A percentile compares a stretch with the other conserved stretches of the same genome.
Evolutionary conservation across 92 coral and sea anemone species (phyloP).

Genomic region (Phenganax stokvisi): DNA sequence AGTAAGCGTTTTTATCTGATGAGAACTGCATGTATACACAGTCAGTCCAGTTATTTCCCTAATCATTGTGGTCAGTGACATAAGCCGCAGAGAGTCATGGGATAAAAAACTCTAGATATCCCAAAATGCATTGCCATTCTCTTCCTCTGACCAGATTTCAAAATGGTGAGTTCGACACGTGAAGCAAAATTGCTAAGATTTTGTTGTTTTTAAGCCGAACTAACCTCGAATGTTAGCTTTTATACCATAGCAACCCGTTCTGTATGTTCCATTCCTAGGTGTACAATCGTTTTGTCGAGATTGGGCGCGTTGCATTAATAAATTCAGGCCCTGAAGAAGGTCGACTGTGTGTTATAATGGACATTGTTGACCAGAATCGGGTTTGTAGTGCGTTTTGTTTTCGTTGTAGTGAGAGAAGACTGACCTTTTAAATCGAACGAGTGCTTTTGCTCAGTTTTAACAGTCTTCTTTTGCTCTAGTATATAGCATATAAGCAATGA

Average conservation of each 20-base stretch:
- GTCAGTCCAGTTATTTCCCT: too few species aligned
- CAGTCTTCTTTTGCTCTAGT: background rate
- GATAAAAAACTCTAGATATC: background rate
- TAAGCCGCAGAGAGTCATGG: conserved; percentile 15
- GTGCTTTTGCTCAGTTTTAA: background rate
- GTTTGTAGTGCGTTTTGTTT: conserved; percentile 48
- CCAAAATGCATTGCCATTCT: conserved; percentile 16
- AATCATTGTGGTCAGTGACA: background rate
- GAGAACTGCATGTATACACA: too few species aligned
- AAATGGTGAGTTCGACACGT: conserved; percentile 35
- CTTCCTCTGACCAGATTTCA: conserved; percentile 27
- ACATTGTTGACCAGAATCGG: conserved; percentile 93
- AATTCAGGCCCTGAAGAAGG: conserved; percentile 97
- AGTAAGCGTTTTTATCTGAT: too few species aligned
- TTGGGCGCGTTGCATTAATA: conserved; percentile 93
- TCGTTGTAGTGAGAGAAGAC: background rate
- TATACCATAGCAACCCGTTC: background rate
- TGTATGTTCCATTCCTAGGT: conserved; percentile 50
- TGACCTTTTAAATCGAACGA: background rate
- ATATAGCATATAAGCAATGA: too few species aligned
- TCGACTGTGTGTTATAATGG: conserved; percentile 92
- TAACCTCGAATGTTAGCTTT: background rate
- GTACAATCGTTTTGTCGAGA: conserved; percentile 93
- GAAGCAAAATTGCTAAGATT: background rate
- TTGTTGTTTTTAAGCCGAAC: conserved; percentile 1